Base-by-base conservation (phyloP, 1,140 invertebrate genomes). In the Drosophila nebulosa region DNA sequence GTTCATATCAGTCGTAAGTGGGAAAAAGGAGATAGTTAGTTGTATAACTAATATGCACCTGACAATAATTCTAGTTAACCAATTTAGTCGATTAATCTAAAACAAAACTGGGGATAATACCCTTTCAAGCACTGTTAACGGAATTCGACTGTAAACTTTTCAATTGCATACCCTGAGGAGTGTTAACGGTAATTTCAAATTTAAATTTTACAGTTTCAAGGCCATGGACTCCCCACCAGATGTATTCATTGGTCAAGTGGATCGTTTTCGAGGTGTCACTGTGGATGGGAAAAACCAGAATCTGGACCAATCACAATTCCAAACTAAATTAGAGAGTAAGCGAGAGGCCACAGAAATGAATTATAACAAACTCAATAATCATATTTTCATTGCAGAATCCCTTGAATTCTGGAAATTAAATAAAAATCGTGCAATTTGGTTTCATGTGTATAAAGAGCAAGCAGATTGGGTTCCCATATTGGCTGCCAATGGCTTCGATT, bases 361-460 rank as follows among this genome's bases (percentile, higher is more conserved):
- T 9, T 39, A 10, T 56, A 7, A 16, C 16, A 14, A 46, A 6
- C 46, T 91, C 6, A 42, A 51, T 58, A 50, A n/a, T 30, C 26
- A 35, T 42, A 51, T 35, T 71, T 63, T 66, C 53, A 4, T 51
- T 52, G 53, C 83, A 97, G 96, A 92, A 75, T 97, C 97, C 0
- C 78, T 98, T 46, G 88, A 93, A 42, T 92, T 93, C 74, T 98
- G 97, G 97, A 92, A 81, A 26, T 79, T 92, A 22, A 92, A 93
- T 14, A 94, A 94, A 22, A 94, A 94, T 79, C 92, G 96, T 71
- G 95, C 95, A 24, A 94, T 98, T 62, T 98, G 97, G 97, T 97
- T 98, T 85, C 95, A 95, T 90, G 94, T 98, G 2, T 88, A 94
- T 79, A 92, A 95, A 35, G 91, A 93, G 50, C 93, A 97, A 77